Conservation (phyloP, 2,113 vertebrate genomes). For the Bostrychus sinensis region DNA sequence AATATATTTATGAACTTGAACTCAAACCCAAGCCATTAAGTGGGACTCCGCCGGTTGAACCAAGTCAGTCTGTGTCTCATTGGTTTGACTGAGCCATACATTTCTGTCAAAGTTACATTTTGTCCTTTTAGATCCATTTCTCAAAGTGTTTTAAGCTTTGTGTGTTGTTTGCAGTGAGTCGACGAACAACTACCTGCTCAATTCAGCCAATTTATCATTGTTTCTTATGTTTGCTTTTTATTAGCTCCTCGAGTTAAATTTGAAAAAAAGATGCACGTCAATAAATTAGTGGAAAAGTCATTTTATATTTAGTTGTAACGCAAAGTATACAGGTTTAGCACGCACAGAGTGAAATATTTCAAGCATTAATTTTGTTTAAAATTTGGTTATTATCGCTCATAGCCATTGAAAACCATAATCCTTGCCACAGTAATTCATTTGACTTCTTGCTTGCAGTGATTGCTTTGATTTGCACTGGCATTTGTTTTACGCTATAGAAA, state of each 20-base stretch:
- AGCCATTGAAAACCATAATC: no score
- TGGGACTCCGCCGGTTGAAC: not conserved
- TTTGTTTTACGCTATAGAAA: no score
- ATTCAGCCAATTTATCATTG: not conserved
- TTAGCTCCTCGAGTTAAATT: not conserved
- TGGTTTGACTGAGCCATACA: not conserved
- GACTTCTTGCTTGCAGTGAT: no score
- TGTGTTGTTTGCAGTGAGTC: not conserved
- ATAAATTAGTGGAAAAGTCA: no score
- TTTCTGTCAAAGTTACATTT: not conserved
- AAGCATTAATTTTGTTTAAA: no score
- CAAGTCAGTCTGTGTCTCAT: not conserved
- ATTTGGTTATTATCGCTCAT: no score
- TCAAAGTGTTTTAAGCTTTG: not conserved
- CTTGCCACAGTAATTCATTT: no score
- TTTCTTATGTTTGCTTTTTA: not conserved
- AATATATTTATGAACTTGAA: conserved; percentile 34
- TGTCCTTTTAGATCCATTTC: not conserved
- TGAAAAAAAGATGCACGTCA: no score
- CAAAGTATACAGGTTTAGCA: no score
- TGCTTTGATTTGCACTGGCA: no score
- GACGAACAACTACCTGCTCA: not conserved
- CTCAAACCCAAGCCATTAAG: conserved; percentile 41
- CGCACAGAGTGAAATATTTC: no score
- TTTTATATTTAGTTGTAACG: no score